Base-by-base conservation (phyloP, 2,797 vertebrate genomes). In the Sebastes cheni region DNA sequence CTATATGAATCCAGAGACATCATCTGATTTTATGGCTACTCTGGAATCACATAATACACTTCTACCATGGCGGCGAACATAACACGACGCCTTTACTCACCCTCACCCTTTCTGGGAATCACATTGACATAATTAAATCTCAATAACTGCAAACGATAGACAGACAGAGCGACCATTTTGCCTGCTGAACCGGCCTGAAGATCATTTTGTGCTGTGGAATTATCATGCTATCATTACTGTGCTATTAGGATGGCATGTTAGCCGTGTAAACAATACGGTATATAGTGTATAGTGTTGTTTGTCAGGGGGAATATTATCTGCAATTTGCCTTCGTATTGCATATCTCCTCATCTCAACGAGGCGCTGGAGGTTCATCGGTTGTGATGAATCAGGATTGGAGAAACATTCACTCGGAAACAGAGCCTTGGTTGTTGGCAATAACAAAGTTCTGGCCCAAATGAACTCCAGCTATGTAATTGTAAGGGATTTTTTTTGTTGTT, bases 401-500 rank as follows among this genome's bases (percentile, higher is more conserved):
- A 86, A 85, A 84, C 83, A 82, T 86, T 89, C 86, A 85, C 56
- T 87, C 54, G 25, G 79, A 89, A 86, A 87, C 77, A 81, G 62
- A 77, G 77, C 86, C 86, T 86, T 66, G 77, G 84, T 88, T 85
- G 86, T 85, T 94, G 91, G 93, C 90, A 93, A 90, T 90, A 90
- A 83, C 82, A 84, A 81, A 78, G 67, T 85, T 90, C 70, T 86
- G 85, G 85, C 85, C 80, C 78, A 90, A 89, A 92, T 88, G 84
- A 92, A 93, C 77, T 90, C 86, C 86, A 84, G 81, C 89, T 89
- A 90, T 86, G 86, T 92, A 91, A 92, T 91, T 91, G 83, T 87
- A 39, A 83, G 77, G 81, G 80, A 55, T 88, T 82, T 86, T 54
- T 89, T 81, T 86, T 90, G 81, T 88, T 92, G 91, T 89, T 91